These are phyloP conservation scores for Passer montanus DNA, from an alignment of 2,113 vertebrate genomes.

Conservation along the genomic window DNA sequence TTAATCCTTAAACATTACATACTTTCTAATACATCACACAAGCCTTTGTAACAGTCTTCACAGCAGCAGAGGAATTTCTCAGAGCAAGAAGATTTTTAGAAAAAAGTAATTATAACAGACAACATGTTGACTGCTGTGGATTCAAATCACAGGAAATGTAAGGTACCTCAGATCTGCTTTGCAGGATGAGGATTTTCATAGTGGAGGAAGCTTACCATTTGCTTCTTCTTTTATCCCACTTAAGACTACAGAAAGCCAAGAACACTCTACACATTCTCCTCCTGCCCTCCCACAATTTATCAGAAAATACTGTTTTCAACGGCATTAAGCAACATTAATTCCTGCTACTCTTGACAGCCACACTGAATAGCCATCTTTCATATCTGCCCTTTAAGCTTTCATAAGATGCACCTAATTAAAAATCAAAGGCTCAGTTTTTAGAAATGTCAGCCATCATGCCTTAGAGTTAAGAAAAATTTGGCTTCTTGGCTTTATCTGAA, in stretches of 20 bases:
- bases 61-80: background rate
- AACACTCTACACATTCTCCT: background rate
- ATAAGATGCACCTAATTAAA: background rate
- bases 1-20: background rate
- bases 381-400: background rate
- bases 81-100: background rate
- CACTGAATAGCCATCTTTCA: background rate
- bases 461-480: background rate
- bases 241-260: background rate
- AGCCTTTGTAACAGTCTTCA: background rate
- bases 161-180: background rate
- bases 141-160: background rate
- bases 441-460: background rate
- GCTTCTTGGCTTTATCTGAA: background rate
- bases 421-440: background rate
- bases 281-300: background rate
- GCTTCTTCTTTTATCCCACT: background rate
- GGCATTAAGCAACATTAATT: background rate
- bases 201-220: background rate
- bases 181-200: background rate
- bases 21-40: background rate
- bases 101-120: background rate
- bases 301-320: background rate
- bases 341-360: background rate
- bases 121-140: background rate